Evolutionary conservation across 2,113 vertebrate species (phyloP), one percentile per base, ranked within the genome.

Genomic region (Henicopernis longicauda): DNA sequence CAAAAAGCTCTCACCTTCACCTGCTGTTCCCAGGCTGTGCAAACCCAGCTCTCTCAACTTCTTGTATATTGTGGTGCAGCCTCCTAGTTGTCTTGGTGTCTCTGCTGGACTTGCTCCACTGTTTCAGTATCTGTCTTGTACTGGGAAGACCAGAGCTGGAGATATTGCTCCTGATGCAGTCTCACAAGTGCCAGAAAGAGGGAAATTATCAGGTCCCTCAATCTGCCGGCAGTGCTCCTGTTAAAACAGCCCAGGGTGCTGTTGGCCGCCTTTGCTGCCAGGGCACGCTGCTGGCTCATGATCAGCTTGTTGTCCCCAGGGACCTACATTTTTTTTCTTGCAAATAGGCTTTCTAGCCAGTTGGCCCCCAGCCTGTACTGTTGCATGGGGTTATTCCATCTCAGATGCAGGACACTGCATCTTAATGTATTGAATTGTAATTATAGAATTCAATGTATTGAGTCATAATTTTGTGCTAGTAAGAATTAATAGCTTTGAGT

Each of bases 231-330:
- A 82, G 4, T 42, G 78, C 84, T 97, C 62, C 57, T 94, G 78
- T 82, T 94, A n/a, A 93, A 87, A 90, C 84, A 96, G 95, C 90
- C 52, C 25, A 25, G 85, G 92, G 93, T 91, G 85, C 95, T 80
- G 54, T 17, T 96, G 95, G 95, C 93, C 1, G 50, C 32, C 87
- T 94, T 85, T 54, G 21, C 90, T 96, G 93, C 92, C 95, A 94
- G 92, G 86, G 45, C 82, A 15, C 45, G 5, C 90, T 95, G 90
- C 85, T 94, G 96, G 87, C 92, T 92, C 50, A 2, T 11, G 58
- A 82, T 85, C 92, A 73, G 66, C 78, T 90, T 76, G 10, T 44
- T 85, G 92, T 93, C 96, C 92, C 61, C 92, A 77, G 96, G 73
- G 88, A 94, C 78, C 87, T 96, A 50, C 47, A 77, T 9, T 49